These are phyloP conservation scores for Luehdorfia chinensis DNA, from an alignment of 1,140 invertebrate species.

Conservation along the genomic window DNA sequence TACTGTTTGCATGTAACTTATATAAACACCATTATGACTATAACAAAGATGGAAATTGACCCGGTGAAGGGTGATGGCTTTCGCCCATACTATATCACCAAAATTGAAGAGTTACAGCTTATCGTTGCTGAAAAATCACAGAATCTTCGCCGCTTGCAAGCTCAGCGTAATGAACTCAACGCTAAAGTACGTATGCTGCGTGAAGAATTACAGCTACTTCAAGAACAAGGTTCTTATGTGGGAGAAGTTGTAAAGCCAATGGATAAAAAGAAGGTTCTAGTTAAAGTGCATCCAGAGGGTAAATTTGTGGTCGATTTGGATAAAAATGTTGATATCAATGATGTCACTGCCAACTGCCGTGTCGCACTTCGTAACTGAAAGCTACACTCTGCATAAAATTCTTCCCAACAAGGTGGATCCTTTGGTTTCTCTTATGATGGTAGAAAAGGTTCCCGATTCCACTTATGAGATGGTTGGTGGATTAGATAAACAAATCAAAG, in stretches of 20 bases:
- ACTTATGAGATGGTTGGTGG: slow-evolving; percentile 99
- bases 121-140: slow-evolving; percentile 98
- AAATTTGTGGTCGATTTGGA: slow-evolving; percentile 99
- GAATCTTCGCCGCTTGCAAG: slow-evolving; percentile 97
- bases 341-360: slow-evolving; percentile 98
- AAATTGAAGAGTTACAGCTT: slow-evolving; percentile 97
- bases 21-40: slow-evolving; percentile 57
- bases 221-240: slow-evolving; percentile 99
- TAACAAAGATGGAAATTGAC: slow-evolving; percentile 92
- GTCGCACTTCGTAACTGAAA: slow-evolving; percentile 99
- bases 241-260: slow-evolving; percentile 99
- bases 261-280: slow-evolving; percentile 99
- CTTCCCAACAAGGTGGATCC: slow-evolving; percentile 99
- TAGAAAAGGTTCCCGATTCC: slow-evolving; percentile 99
- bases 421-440: slow-evolving; percentile 99
- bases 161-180: slow-evolving; percentile 99
- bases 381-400: slow-evolving; percentile 99
- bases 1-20: too few species aligned
- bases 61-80: slow-evolving; percentile 91
- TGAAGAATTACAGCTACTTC: slow-evolving; percentile 97
- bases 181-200: slow-evolving; percentile 99
- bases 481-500: slow-evolving; percentile 99
- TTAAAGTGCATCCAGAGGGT: slow-evolving; percentile 99
- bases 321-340: slow-evolving; percentile 99
- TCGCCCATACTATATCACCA: slow-evolving; percentile 96